Percentiles rank a stretch among this genome's conserved stretches.
phyloP scores from a whole-genome alignment of 2,888 invertebrate species.

The Bimastos eiseni region DNA sequence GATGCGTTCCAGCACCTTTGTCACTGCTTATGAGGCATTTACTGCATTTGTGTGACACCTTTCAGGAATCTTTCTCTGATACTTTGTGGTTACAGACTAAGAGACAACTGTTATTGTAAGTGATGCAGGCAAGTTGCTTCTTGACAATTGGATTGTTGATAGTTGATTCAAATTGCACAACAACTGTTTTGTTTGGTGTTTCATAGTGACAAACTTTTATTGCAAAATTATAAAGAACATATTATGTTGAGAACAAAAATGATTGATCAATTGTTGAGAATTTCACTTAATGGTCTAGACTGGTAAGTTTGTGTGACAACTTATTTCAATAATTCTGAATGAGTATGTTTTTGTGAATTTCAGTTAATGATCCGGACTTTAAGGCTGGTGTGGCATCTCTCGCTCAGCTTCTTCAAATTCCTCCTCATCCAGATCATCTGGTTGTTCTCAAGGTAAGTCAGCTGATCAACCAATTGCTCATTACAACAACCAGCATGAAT shows the following conservation, averaged over 20 bases:
- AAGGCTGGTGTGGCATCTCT: slow-evolving; percentile 78
- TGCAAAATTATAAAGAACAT: no score
- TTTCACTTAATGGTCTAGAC: slow-evolving; percentile 23
- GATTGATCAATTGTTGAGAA: no score
- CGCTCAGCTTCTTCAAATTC: slow-evolving; percentile 77
- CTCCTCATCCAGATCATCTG: slow-evolving; percentile 80
- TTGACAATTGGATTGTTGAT: neutral
- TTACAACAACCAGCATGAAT: neutral
- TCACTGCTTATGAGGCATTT: no score
- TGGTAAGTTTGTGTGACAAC: neutral
- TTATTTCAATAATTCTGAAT: neutral
- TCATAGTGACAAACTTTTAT: neutral
- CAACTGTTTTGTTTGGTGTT: neutral
- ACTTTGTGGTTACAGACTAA: neutral
- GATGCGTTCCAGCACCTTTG: no score
- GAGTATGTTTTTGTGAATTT: slow-evolving; percentile 35
- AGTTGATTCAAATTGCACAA: no score
- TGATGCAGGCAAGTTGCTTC: neutral
- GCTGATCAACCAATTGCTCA: neutral
- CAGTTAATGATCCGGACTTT: slow-evolving; percentile 82
- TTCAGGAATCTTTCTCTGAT: neutral
- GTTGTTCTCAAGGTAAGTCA: slow-evolving; percentile 69
- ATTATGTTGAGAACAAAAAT: no score
- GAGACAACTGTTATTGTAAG: neutral
- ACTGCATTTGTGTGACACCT: no score